Base-by-base conservation (phyloP, 2,888 invertebrate genomes). In the Dasypolia templi region DNA sequence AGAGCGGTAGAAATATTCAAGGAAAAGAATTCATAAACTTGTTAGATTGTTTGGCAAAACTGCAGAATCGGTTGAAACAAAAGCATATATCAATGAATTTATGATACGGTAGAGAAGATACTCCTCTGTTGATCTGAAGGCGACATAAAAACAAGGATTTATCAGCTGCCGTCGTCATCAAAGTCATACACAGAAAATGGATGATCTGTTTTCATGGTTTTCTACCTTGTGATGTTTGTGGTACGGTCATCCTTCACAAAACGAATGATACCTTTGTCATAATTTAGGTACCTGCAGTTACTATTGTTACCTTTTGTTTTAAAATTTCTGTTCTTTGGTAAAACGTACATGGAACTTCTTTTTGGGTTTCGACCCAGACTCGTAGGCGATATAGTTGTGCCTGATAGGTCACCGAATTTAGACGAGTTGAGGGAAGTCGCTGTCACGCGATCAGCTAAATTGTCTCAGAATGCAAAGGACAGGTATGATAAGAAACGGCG, bases 51-150 rank as follows among this genome's bases (percentile, higher is more conserved):
- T 80, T 32, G 66, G 49, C 49, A 69, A 63, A 79, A 83, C 79
- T 74, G 83, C 79, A 63, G 22, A 62, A 9, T 63, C 49, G 0
- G 74, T 46, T 69, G 29, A 63, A 75, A 82, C 22, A 55, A 55
- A 74, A 79, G 62, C 62, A 74, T 65, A 42, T n/a, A 83, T 83
- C 75, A 67, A 70, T 74, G 63, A 79, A 64, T 81, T 73, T 83
- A 79, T 74, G 74, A 39, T 58, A 53, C 83, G 35, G 69, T 63
- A 63, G 39, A 32, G 39, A 66, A 66, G 58, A 66, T 81, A 83
- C 83, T 55, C 39, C 44, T 67, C 39, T 51, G 46, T 83, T 83
- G 69, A 70, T 67, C 58, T 79, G 51, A 51, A 66, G 66, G 51
- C 22, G 62, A 56, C 74, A 79, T 81, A 79, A 81, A n/a, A 83